Evolutionary conservation across 2,797 vertebrate genomes (phyloP), one percentile per base, ranked within the genome.

Genomic region (Leuciscus waleckii): DNA sequence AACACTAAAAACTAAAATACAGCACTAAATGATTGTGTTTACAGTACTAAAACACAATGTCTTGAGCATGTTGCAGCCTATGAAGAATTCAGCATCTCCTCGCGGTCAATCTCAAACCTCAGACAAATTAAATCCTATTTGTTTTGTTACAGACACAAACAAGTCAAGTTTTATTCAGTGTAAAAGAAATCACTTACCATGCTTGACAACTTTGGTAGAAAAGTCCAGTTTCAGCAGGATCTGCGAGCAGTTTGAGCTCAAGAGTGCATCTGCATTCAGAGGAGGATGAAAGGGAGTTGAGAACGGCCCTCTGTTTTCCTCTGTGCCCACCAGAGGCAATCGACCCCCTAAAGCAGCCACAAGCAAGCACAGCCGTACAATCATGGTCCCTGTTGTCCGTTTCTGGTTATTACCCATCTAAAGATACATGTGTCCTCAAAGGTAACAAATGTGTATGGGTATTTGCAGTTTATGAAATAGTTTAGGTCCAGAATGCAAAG

Each of bases 141-240:
- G 26, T 29, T 65, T 65, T 79, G 56, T 41, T 63, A 13, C 7
- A 61, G 14, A 26, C 58, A 63, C 56, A 79, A 49, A 41, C 5
- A 61, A 78, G 26, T 17, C n/a, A 37, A 23, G 19, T 32, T 46
- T 39, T 1, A n/a, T 13, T 56, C 1, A 54, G 8, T 8, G 43
- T 6, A 49, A 74, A 68, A 67, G 21, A 19, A 63, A 78, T 83
- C 54, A 77, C 95, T 96, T 94, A 99, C 98, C 98, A 61, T 99
- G 96, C 88, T 98, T 97, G 86, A 99, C 97, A 19, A 98, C 96
- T 7, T 95, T 96, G 0, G 98, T 95, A 71, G 97, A 96, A 91
- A 99, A 99, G 82, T 98, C 98, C 92, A 99, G 93, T 92, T 97
- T 96, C 88, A 99, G 81, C 76, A 96, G 96, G 84, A 98, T 92